A percentile compares a stretch with the other conserved stretches of the same genome.
Conservation (phyloP, 23 tunicate species). For the Trididemnum nubilum region DNA sequence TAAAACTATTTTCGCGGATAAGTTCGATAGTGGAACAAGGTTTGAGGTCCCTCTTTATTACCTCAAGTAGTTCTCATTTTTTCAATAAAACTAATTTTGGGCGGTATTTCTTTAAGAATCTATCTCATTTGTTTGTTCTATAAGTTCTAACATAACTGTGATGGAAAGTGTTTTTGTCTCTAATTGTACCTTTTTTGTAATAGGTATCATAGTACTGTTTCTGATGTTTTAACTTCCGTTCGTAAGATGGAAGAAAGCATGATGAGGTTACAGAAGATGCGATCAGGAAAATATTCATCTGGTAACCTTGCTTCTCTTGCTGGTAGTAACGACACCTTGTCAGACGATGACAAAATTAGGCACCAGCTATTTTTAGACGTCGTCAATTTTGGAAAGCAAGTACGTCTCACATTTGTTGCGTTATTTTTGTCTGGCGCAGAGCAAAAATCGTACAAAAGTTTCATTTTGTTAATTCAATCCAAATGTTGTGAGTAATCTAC, state of each 20-base stretch:
- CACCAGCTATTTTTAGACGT: constrained; percentile 77
- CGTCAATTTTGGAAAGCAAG: constrained; percentile 57
- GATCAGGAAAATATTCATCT: constrained; percentile 53
- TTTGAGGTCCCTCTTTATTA: no score
- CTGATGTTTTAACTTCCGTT: constrained; percentile 75
- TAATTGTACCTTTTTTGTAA: no score
- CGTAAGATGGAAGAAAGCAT: constrained; percentile 93
- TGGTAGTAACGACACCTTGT: constrained; percentile 19
- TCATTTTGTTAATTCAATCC: no score
- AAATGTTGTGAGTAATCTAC: no score
- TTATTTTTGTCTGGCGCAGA: not conserved
- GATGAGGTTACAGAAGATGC: constrained; percentile 81
- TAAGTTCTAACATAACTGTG: no score
- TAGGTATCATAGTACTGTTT: constrained; percentile 61
- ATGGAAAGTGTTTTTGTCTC: no score
- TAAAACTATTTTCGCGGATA: no score
- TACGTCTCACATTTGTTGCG: not conserved
- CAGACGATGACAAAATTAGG: constrained; percentile 94
- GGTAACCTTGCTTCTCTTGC: constrained; percentile 71
- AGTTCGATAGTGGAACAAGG: no score
- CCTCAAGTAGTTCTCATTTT: no score
- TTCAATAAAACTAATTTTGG: no score
- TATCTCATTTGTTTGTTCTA: no score
- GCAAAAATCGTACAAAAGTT: not conserved
- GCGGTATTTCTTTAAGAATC: no score